Conservation (phyloP, 1,140 invertebrate species). For the Zelostemma sp. region DNA sequence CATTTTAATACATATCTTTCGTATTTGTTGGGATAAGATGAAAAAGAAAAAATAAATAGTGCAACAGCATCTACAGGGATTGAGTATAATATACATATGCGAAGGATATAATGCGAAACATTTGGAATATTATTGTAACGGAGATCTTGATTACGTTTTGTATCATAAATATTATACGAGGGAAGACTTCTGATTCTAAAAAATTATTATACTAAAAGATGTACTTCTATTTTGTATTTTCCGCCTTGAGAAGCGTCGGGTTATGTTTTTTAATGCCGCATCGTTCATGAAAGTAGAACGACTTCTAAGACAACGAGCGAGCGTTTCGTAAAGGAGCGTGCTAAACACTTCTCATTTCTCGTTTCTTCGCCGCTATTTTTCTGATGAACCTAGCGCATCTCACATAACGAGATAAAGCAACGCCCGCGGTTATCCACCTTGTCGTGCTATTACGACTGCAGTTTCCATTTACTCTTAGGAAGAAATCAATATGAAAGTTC, state of each 20-base stretch:
- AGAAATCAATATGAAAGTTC: too few relatives aligned
- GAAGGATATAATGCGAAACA: too few relatives aligned
- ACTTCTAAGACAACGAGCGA: conserved; percentile 12
- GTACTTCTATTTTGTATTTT: conserved; percentile 11
- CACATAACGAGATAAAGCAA: conserved; percentile 12
- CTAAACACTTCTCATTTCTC: conserved; percentile 8
- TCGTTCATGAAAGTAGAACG: conserved; percentile 20
- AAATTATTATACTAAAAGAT: too few relatives aligned
- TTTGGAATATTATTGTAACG: neutral
- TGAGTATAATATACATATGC: too few relatives aligned
- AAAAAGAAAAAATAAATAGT: too few relatives aligned
- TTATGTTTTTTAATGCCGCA: conserved; percentile 18
- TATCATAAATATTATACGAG: too few relatives aligned
- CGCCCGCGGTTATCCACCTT: conserved; percentile 1
- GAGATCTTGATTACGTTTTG: too few relatives aligned
- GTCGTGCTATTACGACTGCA: neutral
- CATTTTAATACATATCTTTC: too few relatives aligned
- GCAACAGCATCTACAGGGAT: too few relatives aligned
- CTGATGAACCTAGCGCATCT: conserved; percentile 4
- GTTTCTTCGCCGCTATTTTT: conserved; percentile 8
- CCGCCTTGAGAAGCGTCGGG: neutral
- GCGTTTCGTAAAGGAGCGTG: conserved; percentile 13
- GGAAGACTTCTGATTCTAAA: too few relatives aligned
- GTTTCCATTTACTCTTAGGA: neutral
- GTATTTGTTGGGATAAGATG: too few relatives aligned